These are phyloP conservation scores for Junonia oenone DNA, from an alignment of 2,888 invertebrate genomes.

Conservation along the genomic window DNA sequence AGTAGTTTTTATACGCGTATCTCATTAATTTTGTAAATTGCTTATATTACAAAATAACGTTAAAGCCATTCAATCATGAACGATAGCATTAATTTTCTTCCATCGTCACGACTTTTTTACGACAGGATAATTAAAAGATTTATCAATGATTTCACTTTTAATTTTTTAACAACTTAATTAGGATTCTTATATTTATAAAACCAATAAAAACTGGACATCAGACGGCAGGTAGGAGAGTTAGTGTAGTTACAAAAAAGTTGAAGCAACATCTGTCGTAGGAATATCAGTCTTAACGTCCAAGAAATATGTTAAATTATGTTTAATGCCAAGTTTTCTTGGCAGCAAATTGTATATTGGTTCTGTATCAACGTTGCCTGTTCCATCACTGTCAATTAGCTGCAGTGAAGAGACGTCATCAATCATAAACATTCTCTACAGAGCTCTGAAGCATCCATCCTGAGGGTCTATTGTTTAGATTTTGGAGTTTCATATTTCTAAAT, in stretches of 20 bases:
- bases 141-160: constrained; percentile 20
- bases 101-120: neutral
- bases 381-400: constrained; percentile 78
- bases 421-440: constrained; percentile 51
- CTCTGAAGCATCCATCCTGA: constrained; percentile 47
- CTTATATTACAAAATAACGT: neutral
- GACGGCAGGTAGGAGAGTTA: constrained; percentile 22
- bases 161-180: constrained; percentile 30
- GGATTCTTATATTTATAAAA: constrained; percentile 20
- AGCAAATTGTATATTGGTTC: constrained; percentile 40
- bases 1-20: too few relatives aligned
- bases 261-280: neutral
- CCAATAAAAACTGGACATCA: constrained; percentile 26
- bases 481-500: constrained; percentile 27
- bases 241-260: neutral
- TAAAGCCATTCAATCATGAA: neutral
- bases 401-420: constrained; percentile 72
- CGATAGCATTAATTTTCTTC: neutral
- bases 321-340: constrained; percentile 23
- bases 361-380: constrained; percentile 57
- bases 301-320: constrained; percentile 6
- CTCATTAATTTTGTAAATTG: neutral
- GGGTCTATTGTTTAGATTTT: constrained; percentile 48
- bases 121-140: constrained; percentile 7
- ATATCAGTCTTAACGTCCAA: constrained; percentile 9